Base-by-base conservation (phyloP, 2,113 vertebrate genomes). In the Sterna hirundo region DNA sequence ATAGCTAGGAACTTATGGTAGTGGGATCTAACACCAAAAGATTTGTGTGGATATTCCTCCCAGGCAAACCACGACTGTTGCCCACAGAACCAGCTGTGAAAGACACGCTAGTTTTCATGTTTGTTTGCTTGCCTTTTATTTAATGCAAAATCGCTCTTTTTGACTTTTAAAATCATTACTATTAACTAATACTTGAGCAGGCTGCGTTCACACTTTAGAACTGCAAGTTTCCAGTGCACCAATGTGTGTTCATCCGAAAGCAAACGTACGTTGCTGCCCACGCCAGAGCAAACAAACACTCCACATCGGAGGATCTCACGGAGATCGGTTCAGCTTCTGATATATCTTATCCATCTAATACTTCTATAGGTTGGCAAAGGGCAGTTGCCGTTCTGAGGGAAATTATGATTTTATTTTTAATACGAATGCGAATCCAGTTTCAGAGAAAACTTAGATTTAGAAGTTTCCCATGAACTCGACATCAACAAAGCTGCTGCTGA, bases 201-300 rank as follows among this genome's bases (percentile, higher is more conserved):
- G 14, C 34, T 69, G 6, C 11, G 9, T 6, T 65, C 15, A 57
- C 27, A 18, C 8, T 8, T 2, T 8, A 10, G 23, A 86, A 4
- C 57, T 34, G 30, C 10, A 55, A 15, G 52, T 27, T 68, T 51
- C 58, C 36, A 8, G 36, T 10, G 16, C 38, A 42, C 3, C 27
- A 8, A 0, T 3, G 5, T 13, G 49, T n/a, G 20, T 30, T 27
- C 74, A 68, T 7, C n/a, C 77, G 29, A 69, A 81, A 29, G 49
- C 69, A 82, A 72, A 49, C 13, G 17, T 1, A 18, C 57, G 51
- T 2, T 0, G 1, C 13, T 16, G 46, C 13, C 29, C 13, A 7
- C 9, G 22, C 21, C 30, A 32, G 14, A 27, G 61, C 44, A 58
- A 64, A 65, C 23, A 49, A 65, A 20, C 19, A 38, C 60, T 62